These are phyloP conservation scores for Acronicta aceris DNA, from an alignment of 2,888 invertebrate species.

Conservation along the genomic window DNA sequence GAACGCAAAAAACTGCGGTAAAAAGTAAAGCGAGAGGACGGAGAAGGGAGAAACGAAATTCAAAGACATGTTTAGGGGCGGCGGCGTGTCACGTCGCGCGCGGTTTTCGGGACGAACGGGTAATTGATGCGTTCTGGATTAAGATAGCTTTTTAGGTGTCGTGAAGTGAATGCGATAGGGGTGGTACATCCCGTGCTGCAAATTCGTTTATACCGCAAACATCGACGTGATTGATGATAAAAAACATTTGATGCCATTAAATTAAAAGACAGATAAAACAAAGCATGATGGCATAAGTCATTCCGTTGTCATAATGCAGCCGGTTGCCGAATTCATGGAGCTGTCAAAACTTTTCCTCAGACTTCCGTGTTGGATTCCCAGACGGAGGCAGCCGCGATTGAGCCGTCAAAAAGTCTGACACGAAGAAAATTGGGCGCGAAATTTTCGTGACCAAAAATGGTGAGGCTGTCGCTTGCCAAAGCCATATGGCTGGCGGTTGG, in stretches of 20 bases:
- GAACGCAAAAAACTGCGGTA: constrained; percentile 71
- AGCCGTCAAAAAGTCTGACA: constrained; percentile 82
- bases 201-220: constrained; percentile 49
- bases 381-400: constrained; percentile 69
- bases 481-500: constrained; percentile 76
- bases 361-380: constrained; percentile 63
- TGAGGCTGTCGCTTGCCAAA: constrained; percentile 75
- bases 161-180: constrained; percentile 56
- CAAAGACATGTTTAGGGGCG: constrained; percentile 85
- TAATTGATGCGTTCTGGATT: constrained; percentile 82
- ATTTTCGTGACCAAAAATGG: constrained; percentile 80
- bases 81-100: constrained; percentile 75
- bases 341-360: constrained; percentile 63
- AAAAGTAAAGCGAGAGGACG: constrained; percentile 47
- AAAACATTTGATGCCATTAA: constrained; percentile 43
- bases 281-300: constrained; percentile 50
- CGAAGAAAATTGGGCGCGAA: constrained; percentile 84
- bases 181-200: constrained; percentile 40
- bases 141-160: constrained; percentile 71
- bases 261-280: constrained; percentile 43
- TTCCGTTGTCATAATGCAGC: constrained; percentile 53
- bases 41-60: constrained; percentile 63
- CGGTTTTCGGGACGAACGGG: constrained; percentile 68
- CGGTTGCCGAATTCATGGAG: constrained; percentile 47
- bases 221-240: constrained; percentile 56